Percentiles rank a stretch among this genome's conserved stretches.
Evolutionary conservation across 1,140 invertebrate species (phyloP).

Genomic region (Eciton burchellii): DNA sequence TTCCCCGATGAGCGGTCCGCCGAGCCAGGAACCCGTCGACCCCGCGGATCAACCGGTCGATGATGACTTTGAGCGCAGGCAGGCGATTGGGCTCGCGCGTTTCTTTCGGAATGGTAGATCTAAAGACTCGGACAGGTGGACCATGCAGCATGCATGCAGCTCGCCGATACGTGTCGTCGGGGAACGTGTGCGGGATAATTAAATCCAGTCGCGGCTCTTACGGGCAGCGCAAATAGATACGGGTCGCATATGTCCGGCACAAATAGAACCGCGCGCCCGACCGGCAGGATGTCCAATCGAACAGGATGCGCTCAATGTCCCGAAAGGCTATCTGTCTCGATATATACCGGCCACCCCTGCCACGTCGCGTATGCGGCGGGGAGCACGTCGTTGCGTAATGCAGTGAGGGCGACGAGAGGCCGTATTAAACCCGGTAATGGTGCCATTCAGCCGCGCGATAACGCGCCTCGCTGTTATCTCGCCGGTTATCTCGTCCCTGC

Average conservation of each 20-base stretch:
- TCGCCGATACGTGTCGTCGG: constrained; percentile 1
- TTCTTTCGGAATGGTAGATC: background rate
- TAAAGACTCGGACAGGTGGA: background rate
- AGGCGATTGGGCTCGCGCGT: too few relatives aligned
- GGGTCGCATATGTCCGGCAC: constrained; percentile 74
- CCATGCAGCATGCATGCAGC: background rate
- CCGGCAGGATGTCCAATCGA: constrained; percentile 79
- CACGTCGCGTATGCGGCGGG: constrained; percentile 17
- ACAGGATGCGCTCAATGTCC: constrained; percentile 82
- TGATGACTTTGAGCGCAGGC: too few relatives aligned
- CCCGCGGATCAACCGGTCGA: too few relatives aligned
- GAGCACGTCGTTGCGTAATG: constrained; percentile 66
- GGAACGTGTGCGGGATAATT: constrained; percentile 57
- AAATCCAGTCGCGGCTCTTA: constrained; percentile 67
- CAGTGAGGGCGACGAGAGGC: constrained; percentile 65
- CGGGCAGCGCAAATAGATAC: constrained; percentile 72
- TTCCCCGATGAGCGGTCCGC: background rate
- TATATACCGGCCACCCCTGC: constrained; percentile 69
- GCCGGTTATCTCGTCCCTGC: constrained; percentile 31
- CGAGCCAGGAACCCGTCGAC: too few relatives aligned
- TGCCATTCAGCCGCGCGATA: constrained; percentile 69
- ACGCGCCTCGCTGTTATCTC: constrained; percentile 46
- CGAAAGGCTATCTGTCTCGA: constrained; percentile 82
- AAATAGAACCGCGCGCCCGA: constrained; percentile 75
- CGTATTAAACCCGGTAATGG: constrained; percentile 74